Evolutionary conservation across 53 echinoderm and acorn worm species (phyloP), one percentile per base, ranked within the genome.

Genomic region (Crossaster papposus): DNA sequence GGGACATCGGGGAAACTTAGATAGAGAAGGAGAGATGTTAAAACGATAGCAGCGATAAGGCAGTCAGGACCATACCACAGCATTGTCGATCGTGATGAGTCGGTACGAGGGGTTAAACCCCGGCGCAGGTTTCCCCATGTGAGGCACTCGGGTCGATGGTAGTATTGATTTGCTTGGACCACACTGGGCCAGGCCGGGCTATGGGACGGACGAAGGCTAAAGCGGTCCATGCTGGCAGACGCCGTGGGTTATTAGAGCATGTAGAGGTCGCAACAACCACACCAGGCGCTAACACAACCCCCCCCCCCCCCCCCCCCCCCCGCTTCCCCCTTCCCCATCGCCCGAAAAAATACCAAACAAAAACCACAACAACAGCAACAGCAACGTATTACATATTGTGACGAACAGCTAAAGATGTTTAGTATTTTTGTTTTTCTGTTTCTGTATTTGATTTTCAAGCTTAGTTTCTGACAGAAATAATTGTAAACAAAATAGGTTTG

Each of bases 91-190:
- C 53, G 36, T 65, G 72, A 44, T 65, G 28, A 68, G 24, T 26
- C 28, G 68, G 68, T 26, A 4, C n/a, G n/a, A 68, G 68, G 68
- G 68, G 68, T 68, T 23, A 28, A 7, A 68, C 7, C 24, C 68
- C 20, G 22, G 68, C 68, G 68, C 77, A 53, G 51, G 54, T 73
- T 77, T 53, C 34, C 87, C 87, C 75, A 51, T 31, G 44, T 37
- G 87, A 87, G 76, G 87, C 36, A 76, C 33, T 53, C 76, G 87
- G 87, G 87, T 87, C 87, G 87, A 87, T 87, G 76, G 23, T 14
- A 7, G 74, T 85, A 87, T 87, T 35, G 87, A 87, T 87, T 62
- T 26, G 78, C 18, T 55, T 54, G 36, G 58, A 77, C 72, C 72
- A 76, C 75, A 9, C 44, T 9, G 75, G 75, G 75, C 54, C 52